A percentile compares a stretch with the other conserved stretches of the same genome.
phyloP scores from a whole-genome alignment of 2,797 vertebrate species.

The Neopelma chrysocephalum region DNA sequence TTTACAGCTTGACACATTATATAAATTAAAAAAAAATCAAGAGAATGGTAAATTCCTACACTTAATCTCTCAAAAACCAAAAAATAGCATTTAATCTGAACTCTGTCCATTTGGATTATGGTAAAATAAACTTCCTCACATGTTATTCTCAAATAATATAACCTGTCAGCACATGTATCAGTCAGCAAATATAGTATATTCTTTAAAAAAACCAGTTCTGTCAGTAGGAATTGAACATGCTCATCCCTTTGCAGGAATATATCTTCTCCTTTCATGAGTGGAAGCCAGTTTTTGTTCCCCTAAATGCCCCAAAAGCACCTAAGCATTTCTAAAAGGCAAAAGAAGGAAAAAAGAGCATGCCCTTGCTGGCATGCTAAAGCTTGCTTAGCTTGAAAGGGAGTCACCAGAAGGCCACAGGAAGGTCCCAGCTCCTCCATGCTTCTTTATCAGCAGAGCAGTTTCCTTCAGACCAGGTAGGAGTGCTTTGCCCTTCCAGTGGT shows the following conservation, averaged over 20 bases:
- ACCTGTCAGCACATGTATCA: neutral
- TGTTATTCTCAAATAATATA: conserved; percentile 18
- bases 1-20: neutral
- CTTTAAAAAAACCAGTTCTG: neutral
- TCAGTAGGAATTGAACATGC: neutral
- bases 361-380: neutral
- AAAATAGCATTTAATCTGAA: conserved; percentile 25
- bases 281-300: neutral
- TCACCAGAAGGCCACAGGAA: neutral
- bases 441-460: neutral
- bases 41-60: neutral
- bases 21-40: neutral
- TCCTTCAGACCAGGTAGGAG: neutral
- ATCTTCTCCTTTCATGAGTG: neutral
- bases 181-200: neutral
- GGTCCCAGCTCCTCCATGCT: neutral
- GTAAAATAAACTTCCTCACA: conserved; percentile 25
- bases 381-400: neutral
- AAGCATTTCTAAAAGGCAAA: neutral
- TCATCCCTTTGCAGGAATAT: neutral
- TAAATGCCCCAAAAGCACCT: neutral
- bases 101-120: neutral
- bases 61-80: neutral
- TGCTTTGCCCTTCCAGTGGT: neutral
- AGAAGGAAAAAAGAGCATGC: neutral